Conservation (phyloP, 2,113 vertebrate species). For the Daboia siamensis region DNA sequence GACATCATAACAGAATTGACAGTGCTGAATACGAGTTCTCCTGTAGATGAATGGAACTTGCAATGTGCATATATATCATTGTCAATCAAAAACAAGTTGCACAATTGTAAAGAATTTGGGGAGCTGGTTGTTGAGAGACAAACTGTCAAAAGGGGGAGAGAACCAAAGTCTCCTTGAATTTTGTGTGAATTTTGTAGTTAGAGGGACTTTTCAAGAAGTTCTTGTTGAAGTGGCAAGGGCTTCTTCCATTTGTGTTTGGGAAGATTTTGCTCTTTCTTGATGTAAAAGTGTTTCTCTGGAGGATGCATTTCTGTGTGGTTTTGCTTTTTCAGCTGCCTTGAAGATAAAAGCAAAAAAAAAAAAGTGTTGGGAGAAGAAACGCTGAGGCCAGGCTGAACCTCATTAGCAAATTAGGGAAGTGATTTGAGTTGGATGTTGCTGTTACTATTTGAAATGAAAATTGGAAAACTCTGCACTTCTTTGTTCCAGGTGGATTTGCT, state of each 20-base stretch:
- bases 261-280: not conserved
- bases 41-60: not conserved
- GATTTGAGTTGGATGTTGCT: not conserved
- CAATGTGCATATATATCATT: not conserved
- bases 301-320: not conserved
- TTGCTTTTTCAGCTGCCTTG: not conserved
- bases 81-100: not conserved
- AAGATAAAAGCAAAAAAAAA: not conserved
- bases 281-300: not conserved
- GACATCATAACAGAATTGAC: not conserved
- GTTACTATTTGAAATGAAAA: not conserved
- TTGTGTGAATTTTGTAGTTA: not conserved
- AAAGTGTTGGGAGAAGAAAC: not conserved
- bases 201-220: not conserved
- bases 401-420: not conserved
- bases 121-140: not conserved
- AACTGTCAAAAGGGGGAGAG: not conserved
- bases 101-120: not conserved
- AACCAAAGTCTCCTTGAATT: not conserved
- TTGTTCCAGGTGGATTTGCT: constrained; percentile 83
- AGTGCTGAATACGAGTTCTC: not conserved
- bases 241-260: not conserved
- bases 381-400: not conserved
- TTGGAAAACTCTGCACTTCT: constrained; percentile 9
- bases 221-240: not conserved